phyloP scores from a whole-genome alignment of 1,140 invertebrate genomes.

The Diprion similis region DNA sequence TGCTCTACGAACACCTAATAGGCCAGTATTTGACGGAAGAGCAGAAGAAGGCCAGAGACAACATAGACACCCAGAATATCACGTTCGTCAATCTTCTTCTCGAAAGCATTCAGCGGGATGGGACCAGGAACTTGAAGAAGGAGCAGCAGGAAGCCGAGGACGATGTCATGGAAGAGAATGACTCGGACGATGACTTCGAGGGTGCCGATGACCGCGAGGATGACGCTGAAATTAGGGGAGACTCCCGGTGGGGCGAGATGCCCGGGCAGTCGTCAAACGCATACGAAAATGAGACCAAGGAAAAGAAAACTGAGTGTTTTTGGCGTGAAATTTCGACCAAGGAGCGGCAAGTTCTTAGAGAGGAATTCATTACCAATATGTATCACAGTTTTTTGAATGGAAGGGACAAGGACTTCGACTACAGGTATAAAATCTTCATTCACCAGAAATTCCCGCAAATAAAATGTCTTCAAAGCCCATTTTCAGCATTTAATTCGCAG shows the following conservation, averaged over 20 bases:
- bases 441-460: too few species aligned
- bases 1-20: conserved; percentile 87
- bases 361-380: conserved; percentile 90
- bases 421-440: conserved; percentile 60
- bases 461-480: too few species aligned
- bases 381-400: conserved; percentile 86
- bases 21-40: conserved; percentile 83
- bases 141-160: conserved; percentile 69
- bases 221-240: conserved; percentile 37
- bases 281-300: background rate
- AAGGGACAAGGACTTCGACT: conserved; percentile 85
- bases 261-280: background rate
- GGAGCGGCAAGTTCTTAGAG: conserved; percentile 71
- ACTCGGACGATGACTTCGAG: conserved; percentile 49
- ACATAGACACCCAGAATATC: conserved; percentile 62
- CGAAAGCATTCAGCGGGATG: conserved; percentile 71
- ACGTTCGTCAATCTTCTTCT: conserved; percentile 74
- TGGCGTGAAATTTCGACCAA: conserved; percentile 38
- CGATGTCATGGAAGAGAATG: conserved; percentile 55
- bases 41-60: conserved; percentile 72
- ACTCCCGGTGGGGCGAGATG: conserved; percentile 33
- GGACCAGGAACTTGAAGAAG: conserved; percentile 69
- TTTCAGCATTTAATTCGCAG: too few species aligned
- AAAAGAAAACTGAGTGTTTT: background rate
- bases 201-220: conserved; percentile 56